A percentile compares a stretch with the other conserved stretches of the same genome.
Evolutionary conservation across 2,113 vertebrate genomes (phyloP).

Genomic region (Protobothrops flavoviridis): DNA sequence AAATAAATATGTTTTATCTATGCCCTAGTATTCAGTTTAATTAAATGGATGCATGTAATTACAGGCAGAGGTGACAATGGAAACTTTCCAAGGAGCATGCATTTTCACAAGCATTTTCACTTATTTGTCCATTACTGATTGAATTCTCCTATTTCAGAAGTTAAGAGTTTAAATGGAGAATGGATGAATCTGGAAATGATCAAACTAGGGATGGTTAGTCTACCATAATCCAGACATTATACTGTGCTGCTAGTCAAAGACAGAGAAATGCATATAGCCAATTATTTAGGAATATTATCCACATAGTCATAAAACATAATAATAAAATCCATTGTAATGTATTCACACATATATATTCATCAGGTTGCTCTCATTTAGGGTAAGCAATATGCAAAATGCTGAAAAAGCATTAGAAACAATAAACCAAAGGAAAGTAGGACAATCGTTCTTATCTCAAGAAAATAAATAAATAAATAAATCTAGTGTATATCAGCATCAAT

Average conservation of each 20-base stretch:
- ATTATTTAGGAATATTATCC: neutral
- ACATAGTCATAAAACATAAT: neutral
- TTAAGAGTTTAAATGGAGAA: neutral
- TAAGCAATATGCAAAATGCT: neutral
- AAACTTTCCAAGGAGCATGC: neutral
- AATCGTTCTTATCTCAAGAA: neutral
- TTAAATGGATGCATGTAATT: neutral
- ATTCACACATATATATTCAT: neutral
- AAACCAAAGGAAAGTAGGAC: neutral
- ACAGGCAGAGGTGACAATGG: neutral
- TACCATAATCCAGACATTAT: neutral
- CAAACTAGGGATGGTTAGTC: neutral
- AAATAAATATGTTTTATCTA: neutral
- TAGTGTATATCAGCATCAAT: neutral
- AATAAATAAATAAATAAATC: neutral
- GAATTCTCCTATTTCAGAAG: neutral
- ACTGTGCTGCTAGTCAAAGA: neutral
- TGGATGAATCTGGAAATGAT: neutral
- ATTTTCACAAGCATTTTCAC: neutral
- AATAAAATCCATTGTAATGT: neutral
- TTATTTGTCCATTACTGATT: neutral
- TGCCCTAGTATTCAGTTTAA: neutral
- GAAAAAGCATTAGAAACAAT: neutral
- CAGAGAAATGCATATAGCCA: neutral
- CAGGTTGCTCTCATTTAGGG: neutral